Base-by-base conservation (phyloP, 2,888 invertebrate species). In the Eudemis profundana region DNA sequence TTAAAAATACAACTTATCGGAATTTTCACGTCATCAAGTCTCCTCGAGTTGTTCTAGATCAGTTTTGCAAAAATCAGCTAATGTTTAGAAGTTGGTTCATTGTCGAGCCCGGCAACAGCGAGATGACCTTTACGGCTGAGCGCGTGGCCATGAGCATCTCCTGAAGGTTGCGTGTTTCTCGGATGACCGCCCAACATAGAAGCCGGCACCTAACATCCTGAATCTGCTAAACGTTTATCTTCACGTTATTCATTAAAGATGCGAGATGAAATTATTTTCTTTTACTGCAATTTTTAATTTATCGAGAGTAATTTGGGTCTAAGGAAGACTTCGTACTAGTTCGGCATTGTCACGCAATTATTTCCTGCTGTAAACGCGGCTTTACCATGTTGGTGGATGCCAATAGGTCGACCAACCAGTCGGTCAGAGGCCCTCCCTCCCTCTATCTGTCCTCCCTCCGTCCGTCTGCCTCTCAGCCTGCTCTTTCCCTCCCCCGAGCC, bases 361-460 rank as follows among this genome's bases (percentile, higher is more conserved):
- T 82, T 85, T 85, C 84, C 80, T 68, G 61, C 61, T 68, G 65
- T 59, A 63, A 81, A 81, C 84, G 82, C 80, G 77, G 75, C 69
- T 81, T 65, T 65, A 65, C 46, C 65, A 83, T 83, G 82, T 83
- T 83, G 77, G 86, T 87, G 81, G 83, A 81, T 86, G 87, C 89
- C 86, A 90, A 87, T 89, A 87, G 87, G 90, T 90, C 90, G 91
- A 83, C 90, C 90, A 90, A 90, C 90, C 89, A 90, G 90, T 89
- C 87, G 83, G 79, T 83, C 86, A 90, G 90, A 87, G 88, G 84
- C 84, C 84, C 89, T 86, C 88, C 90, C 90, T 87, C 87, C 87
- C 88, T 82, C 85, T 78, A 80, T 82, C 82, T 81, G 82, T 86
- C 87, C 86, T 84, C 85, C 83, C 84, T 86, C 86, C 84, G 81